Evolutionary conservation across 2,888 invertebrate species (phyloP), one percentile per base, ranked within the genome.

Genomic region (Pandemis heparana): DNA sequence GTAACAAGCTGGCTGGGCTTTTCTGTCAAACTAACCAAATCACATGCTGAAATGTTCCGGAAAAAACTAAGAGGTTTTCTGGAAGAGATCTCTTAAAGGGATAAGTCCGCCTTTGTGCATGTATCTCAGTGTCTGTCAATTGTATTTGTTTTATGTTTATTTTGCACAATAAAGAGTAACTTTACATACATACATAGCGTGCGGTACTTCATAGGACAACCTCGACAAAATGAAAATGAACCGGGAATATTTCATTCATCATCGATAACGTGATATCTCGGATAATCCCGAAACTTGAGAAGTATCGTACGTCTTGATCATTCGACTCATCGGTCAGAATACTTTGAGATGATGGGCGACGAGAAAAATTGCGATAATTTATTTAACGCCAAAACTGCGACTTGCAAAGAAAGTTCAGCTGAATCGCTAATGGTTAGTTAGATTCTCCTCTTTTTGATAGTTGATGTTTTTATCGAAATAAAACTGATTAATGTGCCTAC

Each of bases 291-390:
- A 32, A 60, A 73, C 63, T 46, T 16, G 72, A 68, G 68, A 68
- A 69, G 76, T 75, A 76, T 76, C 76, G 59, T 71, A 71, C 77
- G 72, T 75, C 78, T 77, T 76, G 77, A 76, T 77, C 76, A 70
- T 76, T 75, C 71, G 65, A 23, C 12, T 62, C 73, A 71, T 75
- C 69, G 71, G 71, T 75, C 72, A 67, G 48, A 70, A 65, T 18
- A 60, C 68, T 76, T 70, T 75, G 75, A 74, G 68, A 71, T 75
- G 74, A 68, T 63, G 71, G 75, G 66, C 43, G 51, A 60, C 69
- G 38, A 38, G 61, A 75, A 76, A 78, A 78, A 76, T 77, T 74
- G 74, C 61, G 63, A 70, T 71, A 69, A 79, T 78, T 78, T 76
- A 67, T 77, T 73, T 75, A 53, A 23, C 61, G 46, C 14, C 60